Conservation (phyloP, 2,888 invertebrate genomes). For the Biston betularia region DNA sequence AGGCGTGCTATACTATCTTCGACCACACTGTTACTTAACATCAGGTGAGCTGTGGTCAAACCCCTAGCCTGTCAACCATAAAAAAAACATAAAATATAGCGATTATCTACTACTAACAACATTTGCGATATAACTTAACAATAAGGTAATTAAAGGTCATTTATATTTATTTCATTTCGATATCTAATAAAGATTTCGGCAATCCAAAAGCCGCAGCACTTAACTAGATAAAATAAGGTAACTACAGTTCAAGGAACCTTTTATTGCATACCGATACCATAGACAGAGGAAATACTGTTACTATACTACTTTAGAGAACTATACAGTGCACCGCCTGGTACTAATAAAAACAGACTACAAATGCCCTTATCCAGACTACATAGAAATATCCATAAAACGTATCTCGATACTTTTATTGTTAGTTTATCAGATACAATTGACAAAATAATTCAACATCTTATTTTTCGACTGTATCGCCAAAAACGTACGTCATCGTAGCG, state of each 20-base stretch:
- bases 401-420: slow-evolving; percentile 1
- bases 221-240: not conserved
- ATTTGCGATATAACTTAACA: too few relatives aligned
- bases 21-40: too few relatives aligned
- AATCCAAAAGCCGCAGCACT: not conserved
- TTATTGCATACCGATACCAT: not conserved
- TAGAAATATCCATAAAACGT: slow-evolving; percentile 7
- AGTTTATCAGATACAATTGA: slow-evolving; percentile 6
- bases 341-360: slow-evolving; percentile 8
- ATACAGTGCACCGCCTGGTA: not conserved
- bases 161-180: not conserved
- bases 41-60: too few relatives aligned
- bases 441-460: slow-evolving; percentile 6
- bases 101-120: too few relatives aligned
- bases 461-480: not conserved
- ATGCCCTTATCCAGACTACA: slow-evolving; percentile 1
- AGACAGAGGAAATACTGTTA: not conserved
- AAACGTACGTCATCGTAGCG: not conserved
- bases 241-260: not conserved
- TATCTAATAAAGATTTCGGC: not conserved
- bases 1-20: too few relatives aligned
- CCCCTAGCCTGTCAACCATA: too few relatives aligned
- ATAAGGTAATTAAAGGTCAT: too few relatives aligned
- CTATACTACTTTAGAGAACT: too few relatives aligned
- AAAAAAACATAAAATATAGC: too few relatives aligned